Percentiles rank a stretch among this genome's conserved stretches.
These are phyloP conservation scores for Malacoraja senta DNA, from an alignment of 2,797 vertebrate genomes.

Conservation along the genomic window DNA sequence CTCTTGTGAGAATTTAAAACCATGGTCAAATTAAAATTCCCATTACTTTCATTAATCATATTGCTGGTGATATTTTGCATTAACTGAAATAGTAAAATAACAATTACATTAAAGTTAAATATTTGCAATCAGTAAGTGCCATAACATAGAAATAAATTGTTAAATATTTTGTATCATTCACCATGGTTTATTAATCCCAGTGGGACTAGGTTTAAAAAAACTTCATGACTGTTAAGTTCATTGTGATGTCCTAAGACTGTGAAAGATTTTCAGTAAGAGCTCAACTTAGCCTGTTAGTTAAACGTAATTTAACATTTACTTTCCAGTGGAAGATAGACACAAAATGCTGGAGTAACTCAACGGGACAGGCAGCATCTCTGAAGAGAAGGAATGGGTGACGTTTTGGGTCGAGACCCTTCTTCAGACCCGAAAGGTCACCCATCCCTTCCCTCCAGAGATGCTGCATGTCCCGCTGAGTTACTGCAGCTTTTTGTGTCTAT, in stretches of 20 bases:
- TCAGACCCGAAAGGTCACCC: no score
- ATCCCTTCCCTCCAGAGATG: no score
- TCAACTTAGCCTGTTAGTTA: background rate
- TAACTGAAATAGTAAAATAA: background rate
- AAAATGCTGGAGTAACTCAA: no score
- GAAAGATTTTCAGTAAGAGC: background rate
- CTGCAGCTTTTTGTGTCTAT: no score
- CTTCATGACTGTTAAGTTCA: background rate
- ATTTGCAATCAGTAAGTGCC: background rate
- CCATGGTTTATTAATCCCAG: no score
- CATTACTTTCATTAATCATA: conserved; percentile 11
- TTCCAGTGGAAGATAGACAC: background rate
- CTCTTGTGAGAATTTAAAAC: conserved; percentile 16
- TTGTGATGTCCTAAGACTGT: background rate
- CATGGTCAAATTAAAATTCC: background rate
- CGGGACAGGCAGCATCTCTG: no score
- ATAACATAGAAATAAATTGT: background rate
- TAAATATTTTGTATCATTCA: background rate
- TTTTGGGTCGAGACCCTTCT: no score
- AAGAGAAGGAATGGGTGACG: no score
- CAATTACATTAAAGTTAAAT: conserved; percentile 7
- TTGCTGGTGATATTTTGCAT: background rate
- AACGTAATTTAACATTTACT: background rate
- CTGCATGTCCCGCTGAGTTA: no score
- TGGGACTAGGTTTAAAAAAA: background rate